Conservation (phyloP, 2,797 vertebrate genomes). For the Gouania willdenowi region DNA sequence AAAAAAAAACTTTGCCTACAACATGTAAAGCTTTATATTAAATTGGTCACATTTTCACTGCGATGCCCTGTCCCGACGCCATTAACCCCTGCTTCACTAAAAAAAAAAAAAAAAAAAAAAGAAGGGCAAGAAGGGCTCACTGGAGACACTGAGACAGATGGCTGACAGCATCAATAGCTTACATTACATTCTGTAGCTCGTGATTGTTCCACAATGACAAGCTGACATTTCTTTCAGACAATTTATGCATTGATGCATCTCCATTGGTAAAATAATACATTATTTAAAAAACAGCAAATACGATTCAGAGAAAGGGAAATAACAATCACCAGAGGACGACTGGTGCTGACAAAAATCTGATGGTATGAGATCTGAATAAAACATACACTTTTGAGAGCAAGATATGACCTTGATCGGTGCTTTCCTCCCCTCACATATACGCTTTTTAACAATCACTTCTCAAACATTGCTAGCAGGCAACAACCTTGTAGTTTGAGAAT, state of each 20-base stretch:
- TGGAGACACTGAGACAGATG: conserved; percentile 63
- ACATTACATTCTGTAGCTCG: conserved; percentile 71
- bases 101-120: conserved; percentile 35
- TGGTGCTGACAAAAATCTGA: conserved; percentile 55
- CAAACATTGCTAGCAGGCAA: conserved; percentile 37
- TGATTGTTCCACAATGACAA: conserved; percentile 64
- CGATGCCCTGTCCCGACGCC: neutral
- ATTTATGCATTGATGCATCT: conserved; percentile 62
- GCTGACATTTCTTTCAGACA: conserved; percentile 61
- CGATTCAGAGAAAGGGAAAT: conserved; percentile 27
- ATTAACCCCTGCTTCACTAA: conserved; percentile 30
- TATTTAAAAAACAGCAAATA: conserved; percentile 24
- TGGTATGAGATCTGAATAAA: conserved; percentile 61
- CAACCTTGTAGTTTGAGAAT: conserved; percentile 44
- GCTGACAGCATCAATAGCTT: conserved; percentile 59
- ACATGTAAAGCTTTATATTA: conserved; percentile 62
- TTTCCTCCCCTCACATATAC: conserved; percentile 39
- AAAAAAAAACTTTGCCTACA: conserved; percentile 51
- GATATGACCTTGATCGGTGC: conserved; percentile 58
- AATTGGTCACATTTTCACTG: conserved; percentile 26
- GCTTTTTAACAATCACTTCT: conserved; percentile 50
- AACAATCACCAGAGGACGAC: conserved; percentile 41
- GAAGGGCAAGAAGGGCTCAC: too few relatives aligned
- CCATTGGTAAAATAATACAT: conserved; percentile 38
- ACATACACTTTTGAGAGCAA: conserved; percentile 62